Evolutionary conservation across 2,888 invertebrate species (phyloP).

Genomic region (Chrysodeixis includens): DNA sequence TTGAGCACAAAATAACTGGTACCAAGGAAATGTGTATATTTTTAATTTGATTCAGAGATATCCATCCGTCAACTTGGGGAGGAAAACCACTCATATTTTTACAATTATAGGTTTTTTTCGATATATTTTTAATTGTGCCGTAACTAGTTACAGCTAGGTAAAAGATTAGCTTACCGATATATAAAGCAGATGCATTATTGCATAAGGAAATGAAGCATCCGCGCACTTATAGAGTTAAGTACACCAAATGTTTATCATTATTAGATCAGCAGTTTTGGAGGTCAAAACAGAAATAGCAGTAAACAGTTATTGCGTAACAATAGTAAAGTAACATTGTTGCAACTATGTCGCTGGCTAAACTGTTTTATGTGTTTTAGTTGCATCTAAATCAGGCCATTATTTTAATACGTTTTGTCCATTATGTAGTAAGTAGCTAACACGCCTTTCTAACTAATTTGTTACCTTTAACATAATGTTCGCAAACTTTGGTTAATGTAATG

Average conservation of each 20-base stretch:
- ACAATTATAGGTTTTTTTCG: no score
- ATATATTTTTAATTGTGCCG: background rate
- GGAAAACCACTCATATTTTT: no score
- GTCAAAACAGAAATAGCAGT: background rate
- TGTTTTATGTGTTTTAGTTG: background rate
- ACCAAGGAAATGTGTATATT: no score
- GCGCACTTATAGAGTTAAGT: background rate
- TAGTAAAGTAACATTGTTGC: background rate
- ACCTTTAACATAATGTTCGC: background rate
- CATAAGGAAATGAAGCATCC: background rate
- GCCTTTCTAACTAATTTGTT: background rate
- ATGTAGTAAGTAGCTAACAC: background rate
- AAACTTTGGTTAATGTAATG: background rate
- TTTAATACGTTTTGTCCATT: constrained; percentile 7
- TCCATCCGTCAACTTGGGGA: no score
- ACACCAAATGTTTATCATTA: constrained; percentile 12
- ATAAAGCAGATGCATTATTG: background rate
- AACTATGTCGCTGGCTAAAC: constrained; percentile 3
- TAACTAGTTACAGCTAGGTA: background rate
- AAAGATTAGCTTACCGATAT: background rate
- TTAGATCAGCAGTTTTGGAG: constrained; percentile 8
- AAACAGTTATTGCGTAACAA: constrained; percentile 2
- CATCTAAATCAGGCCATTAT: background rate
- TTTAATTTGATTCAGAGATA: no score
- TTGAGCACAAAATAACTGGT: no score